Percentiles rank a stretch among this genome's conserved stretches.
Evolutionary conservation across 2,113 vertebrate species (phyloP).

Genomic region (Hippocampus guttulatus): DNA sequence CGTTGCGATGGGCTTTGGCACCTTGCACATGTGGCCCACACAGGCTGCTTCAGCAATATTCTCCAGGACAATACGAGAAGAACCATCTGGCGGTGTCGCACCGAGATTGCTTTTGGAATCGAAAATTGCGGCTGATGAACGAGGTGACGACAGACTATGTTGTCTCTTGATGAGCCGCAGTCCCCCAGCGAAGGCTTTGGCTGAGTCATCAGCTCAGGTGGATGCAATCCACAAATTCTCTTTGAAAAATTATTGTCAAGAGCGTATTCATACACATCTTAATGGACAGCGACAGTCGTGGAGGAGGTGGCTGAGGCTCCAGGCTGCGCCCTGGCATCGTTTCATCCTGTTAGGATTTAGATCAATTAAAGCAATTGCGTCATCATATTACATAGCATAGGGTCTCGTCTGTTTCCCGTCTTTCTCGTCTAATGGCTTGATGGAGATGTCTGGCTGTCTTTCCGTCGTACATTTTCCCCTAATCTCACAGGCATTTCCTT

Average conservation of each 20-base stretch:
- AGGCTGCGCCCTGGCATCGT: conserved; percentile 23
- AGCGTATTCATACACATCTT: conserved; percentile 42
- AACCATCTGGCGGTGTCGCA: conserved; percentile 58
- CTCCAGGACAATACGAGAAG: conserved; percentile 50
- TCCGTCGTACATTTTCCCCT: conserved; percentile 26
- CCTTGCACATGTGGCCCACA: conserved; percentile 46
- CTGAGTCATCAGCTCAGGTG: conserved; percentile 61
- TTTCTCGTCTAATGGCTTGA: conserved; percentile 60
- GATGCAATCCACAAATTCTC: conserved; percentile 54
- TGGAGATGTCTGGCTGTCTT: conserved; percentile 31
- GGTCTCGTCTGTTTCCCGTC: conserved; percentile 59
- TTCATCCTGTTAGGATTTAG: conserved; percentile 53
- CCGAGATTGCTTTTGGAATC: conserved; percentile 59
- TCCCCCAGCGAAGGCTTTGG: conserved; percentile 38
- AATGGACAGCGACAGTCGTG: conserved; percentile 48
- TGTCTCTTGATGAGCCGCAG: conserved; percentile 55
- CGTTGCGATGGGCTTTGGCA: conserved; percentile 24
- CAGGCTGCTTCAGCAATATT: conserved; percentile 45
- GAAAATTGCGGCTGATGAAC: conserved; percentile 63
- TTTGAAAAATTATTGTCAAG: conserved; percentile 60
- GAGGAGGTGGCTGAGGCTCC: conserved; percentile 25
- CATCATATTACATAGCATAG: conserved; percentile 33
- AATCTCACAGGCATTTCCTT: conserved; percentile 42
- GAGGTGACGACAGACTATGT: conserved; percentile 60
- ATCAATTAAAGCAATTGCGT: conserved; percentile 61